A percentile compares a stretch with the other conserved stretches of the same genome.
Conservation (phyloP, 2,113 vertebrate genomes). For the Craseonycteris thonglongyai region DNA sequence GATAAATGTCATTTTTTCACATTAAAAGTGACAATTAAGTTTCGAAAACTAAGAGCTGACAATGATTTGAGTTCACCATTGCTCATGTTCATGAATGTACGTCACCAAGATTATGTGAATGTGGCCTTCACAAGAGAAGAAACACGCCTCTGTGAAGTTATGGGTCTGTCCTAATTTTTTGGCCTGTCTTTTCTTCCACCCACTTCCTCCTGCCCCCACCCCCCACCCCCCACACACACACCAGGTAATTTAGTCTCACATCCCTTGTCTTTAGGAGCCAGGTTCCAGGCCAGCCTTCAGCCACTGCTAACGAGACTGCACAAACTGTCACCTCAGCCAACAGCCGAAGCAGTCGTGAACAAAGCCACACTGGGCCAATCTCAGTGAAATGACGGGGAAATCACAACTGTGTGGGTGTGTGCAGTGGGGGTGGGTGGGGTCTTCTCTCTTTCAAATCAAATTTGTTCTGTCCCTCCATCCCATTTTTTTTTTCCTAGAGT, state of each 20-base stretch:
- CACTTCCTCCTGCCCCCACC: no score
- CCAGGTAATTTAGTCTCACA: neutral
- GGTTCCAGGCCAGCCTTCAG: neutral
- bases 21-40: neutral
- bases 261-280: slow-evolving; percentile 14
- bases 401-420: neutral
- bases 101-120: neutral
- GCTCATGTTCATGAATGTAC: neutral
- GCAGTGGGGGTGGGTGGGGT: no score
- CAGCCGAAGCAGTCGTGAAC: neutral
- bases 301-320: neutral
- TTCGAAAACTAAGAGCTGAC: neutral
- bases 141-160: neutral
- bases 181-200: neutral
- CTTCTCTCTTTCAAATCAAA: neutral
- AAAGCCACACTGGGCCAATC: neutral
- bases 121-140: neutral
- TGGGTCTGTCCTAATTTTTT: neutral
- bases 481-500: neutral
- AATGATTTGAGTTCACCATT: neutral
- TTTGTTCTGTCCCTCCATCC: neutral
- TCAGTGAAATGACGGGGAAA: neutral
- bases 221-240: no score
- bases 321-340: neutral
- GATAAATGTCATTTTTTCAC: neutral